Base-by-base conservation (phyloP, 2,888 invertebrate genomes). In the Agrotis segetum region DNA sequence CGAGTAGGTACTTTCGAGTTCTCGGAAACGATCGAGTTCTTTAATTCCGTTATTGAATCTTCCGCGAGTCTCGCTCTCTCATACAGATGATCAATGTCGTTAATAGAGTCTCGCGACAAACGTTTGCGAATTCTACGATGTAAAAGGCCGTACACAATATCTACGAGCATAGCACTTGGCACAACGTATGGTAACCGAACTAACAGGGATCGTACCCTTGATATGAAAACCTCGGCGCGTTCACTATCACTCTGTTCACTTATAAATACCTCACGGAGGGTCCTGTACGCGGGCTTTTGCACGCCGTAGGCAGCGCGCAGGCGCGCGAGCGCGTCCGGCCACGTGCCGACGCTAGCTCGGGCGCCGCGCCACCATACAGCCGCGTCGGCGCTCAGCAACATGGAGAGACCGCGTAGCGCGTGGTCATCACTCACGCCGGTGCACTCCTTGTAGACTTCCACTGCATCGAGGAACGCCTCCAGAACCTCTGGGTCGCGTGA, bases 51-150 rank as follows among this genome's bases (percentile, higher is more conserved):
- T 24, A 24, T 24, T 24, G 24, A 24, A 24, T 59, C 59, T 46
- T 59, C 59, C 21, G 13, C 46, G 59, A 61, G 24, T 61, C 47
- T 61, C 47, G 47, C 29, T 49, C 47, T 47, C n/a, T 49, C 61
- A 47, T 47, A 61, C n/a, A 61, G 47, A 29, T 61, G 1, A 29
- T 61, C 47, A 14, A 49, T 49, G n/a, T 49, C 61, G 61, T 7
- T 61, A 16, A 61, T 49, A 3, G 14, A 4, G n/a, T 49, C 29
- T 49, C 61, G 61, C n/a, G 49, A 49, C 29, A 61, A 29, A 61
- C 49, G 61, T 61, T 49, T 49, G 1, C 60, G 60, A 24, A 24
- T 24, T 24, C 24, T 24, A 24, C 24, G 24, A 5, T 60, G 24
- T 24, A 60, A 24, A 14, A 61, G 9, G 14, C 61, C 9, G 29